Evolutionary conservation across 2,797 vertebrate genomes (phyloP), one percentile per base, ranked within the genome.

Genomic region (Aulostomus chinensis): DNA sequence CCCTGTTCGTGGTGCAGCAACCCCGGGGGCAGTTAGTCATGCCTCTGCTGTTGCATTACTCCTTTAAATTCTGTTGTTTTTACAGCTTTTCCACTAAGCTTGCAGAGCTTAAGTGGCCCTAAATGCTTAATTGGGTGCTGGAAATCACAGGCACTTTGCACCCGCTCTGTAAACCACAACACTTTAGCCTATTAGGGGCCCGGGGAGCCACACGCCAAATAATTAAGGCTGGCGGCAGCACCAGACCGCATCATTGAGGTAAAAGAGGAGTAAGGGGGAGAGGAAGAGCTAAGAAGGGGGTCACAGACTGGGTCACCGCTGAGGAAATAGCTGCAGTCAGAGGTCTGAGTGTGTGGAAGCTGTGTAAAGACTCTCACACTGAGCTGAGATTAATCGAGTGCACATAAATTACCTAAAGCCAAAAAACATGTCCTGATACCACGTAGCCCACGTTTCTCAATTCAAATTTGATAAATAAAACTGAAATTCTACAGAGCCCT

Each of bases 91-190:
- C 84, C 79, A 76, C 85, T 75, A 77, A 78, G 70, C 69, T 79
- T 88, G 81, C 64, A 74, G 78, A 77, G 67, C 83, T 85, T 88
- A 87, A 89, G 68, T 83, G 78, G 78, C 78, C 76, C 73, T 87
- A 86, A 86, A 85, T 85, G 73, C 86, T 88, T 90, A 85, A 91
- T 85, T 83, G 76, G 86, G 85, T 91, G 87, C 83, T 89, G 86
- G 89, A 90, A 91, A 86, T 89, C 80, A 89, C 83, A 84, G 87
- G 72, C 84, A 84, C 77, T 91, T 90, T 85, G 80, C 86, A 88
- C 84, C 72, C 71, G 63, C 69, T 82, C 76, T 84, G 80, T 90
- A 90, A 91, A 91, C 86, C 80, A 61, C 84, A 82, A 84, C 84
- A 86, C 81, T 86, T 86, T 53, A 74, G 74, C 75, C 79, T 78